Evolutionary conservation across 2,797 vertebrate genomes (phyloP).

Genomic region (Pipistrellus pipistrellus): DNA sequence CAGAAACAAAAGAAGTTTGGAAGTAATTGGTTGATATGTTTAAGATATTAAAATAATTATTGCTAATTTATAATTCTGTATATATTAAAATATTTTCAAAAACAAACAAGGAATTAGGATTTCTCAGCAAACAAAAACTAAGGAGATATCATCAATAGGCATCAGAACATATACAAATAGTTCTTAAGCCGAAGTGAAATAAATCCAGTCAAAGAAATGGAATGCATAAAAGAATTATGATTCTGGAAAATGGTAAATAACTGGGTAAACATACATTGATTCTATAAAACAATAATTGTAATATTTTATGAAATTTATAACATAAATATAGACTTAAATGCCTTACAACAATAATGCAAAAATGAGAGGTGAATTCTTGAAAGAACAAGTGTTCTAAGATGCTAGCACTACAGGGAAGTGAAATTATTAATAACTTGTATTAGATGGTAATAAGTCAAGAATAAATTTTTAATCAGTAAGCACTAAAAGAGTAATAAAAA

Average conservation of each 20-base stretch:
- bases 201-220: not conserved
- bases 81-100: not conserved
- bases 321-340: not conserved
- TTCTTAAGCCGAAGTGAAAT: not conserved
- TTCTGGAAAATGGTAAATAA: not conserved
- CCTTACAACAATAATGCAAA: not conserved
- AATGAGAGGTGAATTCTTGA: not conserved
- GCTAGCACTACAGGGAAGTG: not conserved
- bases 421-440: conserved; percentile 62
- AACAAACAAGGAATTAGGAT: not conserved
- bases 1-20: not conserved
- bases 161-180: not conserved
- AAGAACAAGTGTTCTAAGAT: conserved; percentile 19
- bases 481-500: conserved; percentile 62
- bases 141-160: not conserved
- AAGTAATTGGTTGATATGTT: not conserved
- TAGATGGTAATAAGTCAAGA: conserved; percentile 47
- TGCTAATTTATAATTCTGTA: not conserved
- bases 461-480: conserved; percentile 66
- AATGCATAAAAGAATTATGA: not conserved
- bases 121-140: conserved; percentile 38
- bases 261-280: not conserved
- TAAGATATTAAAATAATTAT: conserved; percentile 33
- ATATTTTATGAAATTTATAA: not conserved
- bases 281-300: not conserved